Evolutionary conservation across 2,113 vertebrate genomes (phyloP), one percentile per base, ranked within the genome.

Genomic region (Hippoglossus stenolepis): DNA sequence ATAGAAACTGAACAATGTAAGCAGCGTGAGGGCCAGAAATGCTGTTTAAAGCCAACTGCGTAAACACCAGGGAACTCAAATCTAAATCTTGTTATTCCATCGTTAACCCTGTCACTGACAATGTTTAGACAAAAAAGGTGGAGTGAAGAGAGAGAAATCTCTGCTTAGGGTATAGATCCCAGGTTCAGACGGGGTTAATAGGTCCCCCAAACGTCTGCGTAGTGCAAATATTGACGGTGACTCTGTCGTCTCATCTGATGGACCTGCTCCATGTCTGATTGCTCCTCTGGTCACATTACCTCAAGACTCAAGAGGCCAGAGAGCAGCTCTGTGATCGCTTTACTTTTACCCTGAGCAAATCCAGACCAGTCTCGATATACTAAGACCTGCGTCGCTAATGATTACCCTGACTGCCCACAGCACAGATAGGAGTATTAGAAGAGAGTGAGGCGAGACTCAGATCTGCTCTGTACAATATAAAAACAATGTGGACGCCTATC

Each of bases 201-300:
- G 81, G 75, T 85, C 66, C 47, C 59, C 26, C 23, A 43, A 88
- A 90, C 54, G 69, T 86, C 77, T 79, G 70, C 62, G 17, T 56
- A 66, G 78, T 79, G 82, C 88, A 93, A 93, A 93, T 92, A 90
- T 91, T 92, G 90, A 54, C 51, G n/a, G 51, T 54, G 51, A 86
- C 77, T 79, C 56, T 71, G 56, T 72, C 35, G 72, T 85, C 79
- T 85, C 69, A 60, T 80, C 79, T 79, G 70, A 87, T 63, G 47
- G 81, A 43, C 73, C 77, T 62, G 61, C 10, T 64, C 75, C 76
- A 43, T 71, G 70, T 80, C 80, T 73, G 64, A 84, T 70, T 68
- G 73, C 65, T 82, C 67, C 56, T 82, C 79, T 58, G 51, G 67
- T 72, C 60, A 65, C 62, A 64, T 67, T 72, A 60, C 71, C 71